A percentile compares a stretch with the other conserved stretches of the same genome.
Conservation (phyloP, 30 jellyfish, hydroid and myxozoan genomes). For the Clytia hemisphaerica region DNA sequence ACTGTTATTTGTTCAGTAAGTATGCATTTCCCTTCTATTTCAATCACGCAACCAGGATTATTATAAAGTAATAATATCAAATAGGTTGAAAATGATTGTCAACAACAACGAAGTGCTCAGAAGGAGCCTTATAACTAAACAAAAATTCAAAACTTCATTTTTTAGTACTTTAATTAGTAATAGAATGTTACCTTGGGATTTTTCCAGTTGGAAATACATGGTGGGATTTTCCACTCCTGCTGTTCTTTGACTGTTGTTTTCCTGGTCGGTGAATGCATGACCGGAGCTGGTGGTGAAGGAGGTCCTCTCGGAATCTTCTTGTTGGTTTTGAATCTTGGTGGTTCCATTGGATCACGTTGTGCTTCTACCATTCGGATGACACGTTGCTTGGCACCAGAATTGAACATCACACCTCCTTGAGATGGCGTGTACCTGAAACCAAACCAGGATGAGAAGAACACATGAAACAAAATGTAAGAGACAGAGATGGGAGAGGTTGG, state of each 20-base stretch:
- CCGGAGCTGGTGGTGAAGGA: slow-evolving; percentile 99
- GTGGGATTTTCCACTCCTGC: slow-evolving; percentile 99
- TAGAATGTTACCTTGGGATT: slow-evolving; percentile 93
- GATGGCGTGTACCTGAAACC: slow-evolving; percentile 86
- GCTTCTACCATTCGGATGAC: slow-evolving; percentile 93
- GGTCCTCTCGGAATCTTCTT: slow-evolving; percentile 99
- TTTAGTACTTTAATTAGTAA: neutral
- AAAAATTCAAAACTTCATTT: too few relatives aligned
- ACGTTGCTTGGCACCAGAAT: slow-evolving; percentile 99
- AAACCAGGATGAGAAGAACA: neutral
- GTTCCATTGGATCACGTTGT: slow-evolving; percentile 96
- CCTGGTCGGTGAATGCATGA: slow-evolving; percentile 99
- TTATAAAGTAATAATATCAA: too few relatives aligned
- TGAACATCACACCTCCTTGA: slow-evolving; percentile 82
- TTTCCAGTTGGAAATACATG: slow-evolving; percentile 99
- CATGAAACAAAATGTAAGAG: neutral
- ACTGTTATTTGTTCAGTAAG: too few relatives aligned
- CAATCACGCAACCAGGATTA: too few relatives aligned
- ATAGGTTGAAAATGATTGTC: too few relatives aligned
- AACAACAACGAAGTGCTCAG: too few relatives aligned
- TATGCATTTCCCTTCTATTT: too few relatives aligned
- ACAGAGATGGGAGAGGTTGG: neutral
- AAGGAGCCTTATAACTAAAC: too few relatives aligned
- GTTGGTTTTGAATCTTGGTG: slow-evolving; percentile 97
- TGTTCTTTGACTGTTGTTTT: slow-evolving; percentile 98